phyloP scores from a whole-genome alignment of 2,113 vertebrate genomes.

The Oenanthe oenanthe region DNA sequence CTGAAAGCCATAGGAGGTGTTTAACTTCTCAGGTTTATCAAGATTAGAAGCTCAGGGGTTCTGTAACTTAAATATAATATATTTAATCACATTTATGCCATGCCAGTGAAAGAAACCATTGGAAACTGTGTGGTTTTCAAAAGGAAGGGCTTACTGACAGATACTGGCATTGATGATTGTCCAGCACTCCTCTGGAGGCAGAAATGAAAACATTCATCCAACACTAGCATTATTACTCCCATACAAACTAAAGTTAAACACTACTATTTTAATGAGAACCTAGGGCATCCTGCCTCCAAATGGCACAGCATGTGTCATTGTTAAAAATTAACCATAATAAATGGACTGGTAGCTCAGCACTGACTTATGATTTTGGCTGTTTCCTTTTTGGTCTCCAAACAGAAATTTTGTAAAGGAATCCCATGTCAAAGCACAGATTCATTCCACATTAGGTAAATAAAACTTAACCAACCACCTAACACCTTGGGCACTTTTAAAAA shows the following conservation, averaged over 20 bases:
- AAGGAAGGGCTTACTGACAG: neutral
- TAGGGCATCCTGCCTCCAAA: neutral
- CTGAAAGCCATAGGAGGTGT: constrained; percentile 13
- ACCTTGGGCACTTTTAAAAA: neutral
- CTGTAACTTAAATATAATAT: constrained; percentile 15
- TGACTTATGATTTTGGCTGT: neutral
- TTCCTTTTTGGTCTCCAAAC: neutral
- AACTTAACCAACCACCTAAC: neutral
- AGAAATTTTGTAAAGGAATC: neutral
- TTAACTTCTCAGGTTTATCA: constrained; percentile 34
- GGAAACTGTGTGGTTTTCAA: constrained; percentile 1
- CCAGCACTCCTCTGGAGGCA: neutral
- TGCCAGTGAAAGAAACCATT: neutral
- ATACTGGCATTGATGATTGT: neutral
- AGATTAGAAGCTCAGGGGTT: constrained; percentile 52
- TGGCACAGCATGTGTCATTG: neutral
- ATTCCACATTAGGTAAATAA: neutral
- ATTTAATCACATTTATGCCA: constrained; percentile 25
- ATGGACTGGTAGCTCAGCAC: neutral
- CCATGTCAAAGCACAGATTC: neutral
- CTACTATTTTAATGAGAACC: neutral
- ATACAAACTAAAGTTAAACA: neutral
- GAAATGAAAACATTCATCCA: neutral
- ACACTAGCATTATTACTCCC: neutral
- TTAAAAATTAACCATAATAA: neutral